These are phyloP conservation scores for Polyommatus icarus DNA, from an alignment of 2,888 invertebrate genomes.

Conservation along the genomic window DNA sequence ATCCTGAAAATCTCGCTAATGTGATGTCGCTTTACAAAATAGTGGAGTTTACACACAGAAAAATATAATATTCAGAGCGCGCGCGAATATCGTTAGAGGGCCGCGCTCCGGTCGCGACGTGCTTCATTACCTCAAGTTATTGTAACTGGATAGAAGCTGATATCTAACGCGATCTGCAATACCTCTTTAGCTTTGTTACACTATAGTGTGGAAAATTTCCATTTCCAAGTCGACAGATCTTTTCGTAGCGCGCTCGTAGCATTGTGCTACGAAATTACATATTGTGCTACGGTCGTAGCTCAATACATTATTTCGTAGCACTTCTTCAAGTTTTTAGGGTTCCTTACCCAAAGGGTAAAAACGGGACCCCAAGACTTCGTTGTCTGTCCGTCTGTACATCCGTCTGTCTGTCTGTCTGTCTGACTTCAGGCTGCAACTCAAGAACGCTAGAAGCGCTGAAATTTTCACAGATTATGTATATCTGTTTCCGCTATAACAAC, in stretches of 20 bases:
- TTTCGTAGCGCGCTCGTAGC: neutral
- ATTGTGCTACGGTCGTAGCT: neutral
- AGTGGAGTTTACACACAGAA: constrained; percentile 20
- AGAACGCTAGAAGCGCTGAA: too few species aligned
- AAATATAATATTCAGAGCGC: constrained; percentile 30
- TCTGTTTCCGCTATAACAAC: too few species aligned
- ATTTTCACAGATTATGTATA: too few species aligned
- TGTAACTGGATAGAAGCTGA: constrained; percentile 29
- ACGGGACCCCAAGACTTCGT: too few species aligned
- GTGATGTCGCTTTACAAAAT: constrained; percentile 5
- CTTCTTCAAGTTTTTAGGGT: too few species aligned
- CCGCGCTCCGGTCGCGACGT: constrained; percentile 33
- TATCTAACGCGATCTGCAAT: constrained; percentile 27
- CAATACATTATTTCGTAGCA: too few species aligned
- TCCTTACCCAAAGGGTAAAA: too few species aligned
- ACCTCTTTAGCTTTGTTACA: neutral
- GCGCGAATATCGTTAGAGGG: constrained; percentile 32
- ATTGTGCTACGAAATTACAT: neutral
- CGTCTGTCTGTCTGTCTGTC: too few species aligned
- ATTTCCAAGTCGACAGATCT: neutral
- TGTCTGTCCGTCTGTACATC: too few species aligned
- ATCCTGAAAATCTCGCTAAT: neutral
- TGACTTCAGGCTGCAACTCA: too few species aligned
- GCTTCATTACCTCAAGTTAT: constrained; percentile 33
- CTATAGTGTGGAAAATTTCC: neutral